Evolutionary conservation across 2,797 vertebrate genomes (phyloP), one percentile per base, ranked within the genome.

Genomic region (Balearica regulorum): DNA sequence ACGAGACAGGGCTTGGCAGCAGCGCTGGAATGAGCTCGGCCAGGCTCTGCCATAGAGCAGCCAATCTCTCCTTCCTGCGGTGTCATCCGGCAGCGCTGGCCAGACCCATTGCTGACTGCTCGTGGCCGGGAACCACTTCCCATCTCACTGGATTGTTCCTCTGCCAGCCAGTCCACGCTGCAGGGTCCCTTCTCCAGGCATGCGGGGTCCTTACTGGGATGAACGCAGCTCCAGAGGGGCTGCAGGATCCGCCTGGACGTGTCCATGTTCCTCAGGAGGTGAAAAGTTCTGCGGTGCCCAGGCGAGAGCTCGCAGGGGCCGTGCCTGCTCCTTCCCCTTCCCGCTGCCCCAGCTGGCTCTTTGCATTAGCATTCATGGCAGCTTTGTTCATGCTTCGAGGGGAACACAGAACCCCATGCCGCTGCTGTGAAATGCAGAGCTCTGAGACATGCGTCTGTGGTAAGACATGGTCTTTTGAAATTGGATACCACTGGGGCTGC

Each of bases 381-480:
- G 89, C 90, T 82, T 64, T 39, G 86, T 7, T 66, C 66, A 3
- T 12, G 86, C 81, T 48, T 31, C 7, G 16, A 66, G 90, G 94
- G 91, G 94, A 95, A 31, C 85, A 9, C 84, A 49, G 29, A 89
- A 57, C 93, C 87, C 89, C 94, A 57, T 10, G 85, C 91, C 88
- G 93, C 79, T 88, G 89, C 89, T 70, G 69, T 25, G 37, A 61
- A 92, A 69, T 1, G 33, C 96, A 88, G 91, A 54, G 93, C 93
- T 88, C 90, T 0, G 22, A 96, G 96, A 94, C 96, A 77, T 94
- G 94, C 53, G 89, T 43, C 96, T 95, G 96, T 82, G 95, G 93
- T 60, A 43, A 95, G 94, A 89, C 94, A 80, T 4, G 79, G 84
- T 13, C 96, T 92, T 97, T 93, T 97, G 97, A 97, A 97, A 97